Base-by-base conservation (phyloP, 2,888 invertebrate species). In the Escarpia spicata region DNA sequence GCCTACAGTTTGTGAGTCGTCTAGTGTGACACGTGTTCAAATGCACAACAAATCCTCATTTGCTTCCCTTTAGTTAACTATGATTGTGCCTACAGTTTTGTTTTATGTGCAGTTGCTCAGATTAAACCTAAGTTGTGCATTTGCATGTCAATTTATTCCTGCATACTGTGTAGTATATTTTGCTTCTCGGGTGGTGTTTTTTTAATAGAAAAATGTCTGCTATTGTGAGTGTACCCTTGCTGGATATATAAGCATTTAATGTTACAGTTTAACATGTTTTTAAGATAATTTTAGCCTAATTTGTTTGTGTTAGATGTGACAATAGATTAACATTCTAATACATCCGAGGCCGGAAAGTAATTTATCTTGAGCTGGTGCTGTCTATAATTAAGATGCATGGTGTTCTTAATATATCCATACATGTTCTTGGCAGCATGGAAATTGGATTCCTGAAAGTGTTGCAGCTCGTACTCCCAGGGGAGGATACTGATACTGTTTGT, bases 401-500 rank as follows among this genome's bases (percentile, higher is more conserved):
- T 75, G 75, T 75, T 75, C 19, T 75, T 75, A 75, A 75, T 75
- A 75, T 75, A n/a, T n/a, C 75, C 75, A n/a, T 75, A 75, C 75
- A 75, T 75, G 75, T 75, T 75, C 75, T 26, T 26, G 75, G 75
- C 26, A n/a, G 75, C 75, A 75, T 75, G 75, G 75, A 75, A n/a
- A 75, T 75, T 75, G 75, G 26, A 75, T 75, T 75, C 75, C 75
- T 75, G 75, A 26, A 75, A 75, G n/a, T 75, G 4, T 75, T 75
- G 75, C 6, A 0, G 75, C 75, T 26, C 26, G 19, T 75, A 75
- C 75, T 75, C 19, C 75, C 75, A 75, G n/a, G 75, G n/a, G 75
- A 75, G 19, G 19, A 3, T 75, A 75, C 75, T 75, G 75, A 75
- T 75, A 75, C 75, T 75, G 75, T 75, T 75, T n/a, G 75, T 52